Base-by-base conservation (phyloP, 1,140 invertebrate genomes). In the Drosophila chauvacae region DNA sequence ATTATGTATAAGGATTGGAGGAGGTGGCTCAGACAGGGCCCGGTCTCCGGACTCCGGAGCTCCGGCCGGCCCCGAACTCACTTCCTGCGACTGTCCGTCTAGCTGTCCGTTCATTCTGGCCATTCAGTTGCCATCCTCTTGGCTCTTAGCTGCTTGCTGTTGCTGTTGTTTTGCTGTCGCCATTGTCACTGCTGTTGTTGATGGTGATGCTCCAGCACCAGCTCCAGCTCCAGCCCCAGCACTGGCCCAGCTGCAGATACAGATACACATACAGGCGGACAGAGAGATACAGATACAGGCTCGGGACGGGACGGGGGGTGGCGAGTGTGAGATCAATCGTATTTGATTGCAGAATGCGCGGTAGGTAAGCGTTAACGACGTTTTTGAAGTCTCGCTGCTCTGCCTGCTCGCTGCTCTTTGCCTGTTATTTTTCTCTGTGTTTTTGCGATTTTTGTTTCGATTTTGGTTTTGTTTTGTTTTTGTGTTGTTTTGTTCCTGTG, bases 331-430 rank as follows among this genome's bases (percentile, higher is more conserved):
- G 86, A 90, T 88, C 85, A 88, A 88, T 88, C 85, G 85, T 71
- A 88, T 88, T 88, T 88, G 85, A 88, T 90, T 88, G 85, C 81
- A 85, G 85, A 88, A 88, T 90, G 85, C 85, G 85, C 85, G 85
- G 85, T 88, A 88, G 85, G 85, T 90, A 90, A 90, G 85, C 81
- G 85, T 90, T 90, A 90, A 90, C 85, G 85, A 90, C 78, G 85
- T 90, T 90, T 90, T 90, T 81, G 85, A 90, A 88, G 85, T 84
- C 87, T 83, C 78, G 68, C 56, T 65, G 47, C 61, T 75, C 79
- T 73, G 51, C 48, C 48, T 57, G 63, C 72, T 77, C 59, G 63
- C 48, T 66, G 64, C 37, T 60, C 48, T 50, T 28, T 53, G 61
- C 56, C 41, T 61, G 33, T 57, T 68, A n/a, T 51, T 56, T 55